Evolutionary conservation across 2,113 vertebrate genomes (phyloP), one percentile per base, ranked within the genome.

Genomic region (Psilopogon haemacephalus): DNA sequence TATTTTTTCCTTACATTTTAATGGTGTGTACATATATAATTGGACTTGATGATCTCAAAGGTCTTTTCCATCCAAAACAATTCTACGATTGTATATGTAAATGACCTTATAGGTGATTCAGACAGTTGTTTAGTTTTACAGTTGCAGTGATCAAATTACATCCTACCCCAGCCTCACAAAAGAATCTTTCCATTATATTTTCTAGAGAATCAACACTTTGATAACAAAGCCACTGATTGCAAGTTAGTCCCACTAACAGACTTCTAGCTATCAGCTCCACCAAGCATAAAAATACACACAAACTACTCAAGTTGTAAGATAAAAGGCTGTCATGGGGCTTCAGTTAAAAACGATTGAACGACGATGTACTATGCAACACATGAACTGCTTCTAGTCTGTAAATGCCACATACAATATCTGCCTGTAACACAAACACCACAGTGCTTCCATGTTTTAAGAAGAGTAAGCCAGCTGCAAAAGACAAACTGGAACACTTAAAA

Each of bases 71-170:
- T 24, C 21, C 48, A 50, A 50, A 24, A 50, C 48, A 24, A 50
- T 50, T 24, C 48, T 50, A 50, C 26, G 23, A 24, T 26, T 50
- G 23, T 26, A 13, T 8, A 38, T 4, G 59, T 2, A 19, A 3
- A 8, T 3, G 48, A 54, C 32, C 3, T 30, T 21, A 42, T 2
- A 12, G 1, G 28, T 0, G 2, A 37, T 16, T 67, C 46, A 56
- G 24, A 32, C 27, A 59, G 42, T 7, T 2, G 0, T 52, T 59
- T 11, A 8, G 44, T 28, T 65, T 50, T 18, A 37, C 33, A 60
- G n/a, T n/a, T 48, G 35, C 42, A 35, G 32, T 35, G 13, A 71
- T 55, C 42, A 38, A 67, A 21, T 10, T 2, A 60, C 26, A 77
- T 11, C 33, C 23, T 72, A 35, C 38, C 56, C 4, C 59, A 88